These are phyloP conservation scores for Oceanodroma tethys DNA, from an alignment of 2,113 vertebrate genomes.

Conservation along the genomic window DNA sequence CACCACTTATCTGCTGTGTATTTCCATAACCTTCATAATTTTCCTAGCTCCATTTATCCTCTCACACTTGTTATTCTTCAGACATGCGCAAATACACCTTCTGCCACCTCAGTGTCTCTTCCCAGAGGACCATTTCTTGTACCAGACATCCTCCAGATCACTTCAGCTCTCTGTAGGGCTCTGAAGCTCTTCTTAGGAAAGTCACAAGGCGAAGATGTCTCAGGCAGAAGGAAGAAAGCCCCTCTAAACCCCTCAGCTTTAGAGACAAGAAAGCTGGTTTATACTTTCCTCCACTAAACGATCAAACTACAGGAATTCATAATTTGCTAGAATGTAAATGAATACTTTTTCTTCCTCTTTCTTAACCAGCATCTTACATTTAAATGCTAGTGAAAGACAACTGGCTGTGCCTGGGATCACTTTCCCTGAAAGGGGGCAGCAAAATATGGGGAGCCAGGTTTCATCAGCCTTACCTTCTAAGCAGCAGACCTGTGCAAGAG, in stretches of 20 bases:
- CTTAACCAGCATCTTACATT: not conserved
- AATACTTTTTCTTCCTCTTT: not conserved
- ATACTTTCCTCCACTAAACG: not conserved
- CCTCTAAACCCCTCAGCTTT: not conserved
- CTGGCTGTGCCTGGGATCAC: not conserved
- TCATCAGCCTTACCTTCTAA: not conserved
- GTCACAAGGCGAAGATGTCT: fast-evolving
- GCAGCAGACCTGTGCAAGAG: not conserved
- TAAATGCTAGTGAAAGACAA: not conserved
- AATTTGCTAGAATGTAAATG: not conserved
- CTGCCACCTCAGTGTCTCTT: not conserved
- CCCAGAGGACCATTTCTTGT: not conserved
- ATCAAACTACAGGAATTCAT: not conserved
- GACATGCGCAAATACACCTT: not conserved
- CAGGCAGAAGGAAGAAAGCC: not conserved
- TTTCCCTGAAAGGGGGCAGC: not conserved
- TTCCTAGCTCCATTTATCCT: not conserved
- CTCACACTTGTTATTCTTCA: not conserved
- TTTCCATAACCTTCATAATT: not conserved
- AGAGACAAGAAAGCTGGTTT: not conserved
- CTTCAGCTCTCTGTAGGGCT: not conserved
- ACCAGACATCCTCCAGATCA: not conserved
- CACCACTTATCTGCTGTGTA: not conserved
- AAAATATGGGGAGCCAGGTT: not conserved
- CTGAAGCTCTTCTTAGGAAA: not conserved